Conservation (phyloP, 2,888 invertebrate genomes). For the Torymus auratus region DNA sequence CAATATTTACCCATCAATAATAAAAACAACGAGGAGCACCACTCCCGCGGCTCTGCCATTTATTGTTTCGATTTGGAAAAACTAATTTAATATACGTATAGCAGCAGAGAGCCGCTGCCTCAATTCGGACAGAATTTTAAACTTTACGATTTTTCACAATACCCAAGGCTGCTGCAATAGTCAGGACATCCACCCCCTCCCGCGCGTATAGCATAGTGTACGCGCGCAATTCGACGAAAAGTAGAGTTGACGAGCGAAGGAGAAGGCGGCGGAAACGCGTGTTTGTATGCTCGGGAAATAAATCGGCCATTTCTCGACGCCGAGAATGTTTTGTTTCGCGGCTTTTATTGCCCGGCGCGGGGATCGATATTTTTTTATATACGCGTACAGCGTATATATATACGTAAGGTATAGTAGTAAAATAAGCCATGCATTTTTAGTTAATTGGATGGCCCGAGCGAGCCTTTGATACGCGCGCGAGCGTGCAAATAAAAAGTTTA, state of each 20-base stretch:
- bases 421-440: constrained; percentile 11
- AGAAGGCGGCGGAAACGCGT: constrained; percentile 44
- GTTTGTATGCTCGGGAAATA: constrained; percentile 54
- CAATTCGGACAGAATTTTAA: too few species aligned
- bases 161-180: too few species aligned
- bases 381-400: constrained; percentile 5
- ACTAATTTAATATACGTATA: too few species aligned
- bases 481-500: background rate
- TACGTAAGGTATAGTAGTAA: background rate
- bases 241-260: constrained; percentile 34
- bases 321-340: constrained; percentile 43
- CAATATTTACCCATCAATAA: too few species aligned
- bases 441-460: background rate
- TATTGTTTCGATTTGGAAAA: too few species aligned
- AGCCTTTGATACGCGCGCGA: background rate
- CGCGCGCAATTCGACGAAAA: constrained; percentile 36
- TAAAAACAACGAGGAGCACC: too few species aligned
- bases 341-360: constrained; percentile 16
- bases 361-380: constrained; percentile 8
- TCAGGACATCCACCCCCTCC: too few species aligned
- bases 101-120: too few species aligned
- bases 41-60: too few species aligned
- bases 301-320: constrained; percentile 53
- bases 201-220: too few species aligned
- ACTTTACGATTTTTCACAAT: too few species aligned